phyloP scores from a whole-genome alignment of 30 jellyfish, hydroid and myxozoan genomes.

The Rhopilema esculentum region DNA sequence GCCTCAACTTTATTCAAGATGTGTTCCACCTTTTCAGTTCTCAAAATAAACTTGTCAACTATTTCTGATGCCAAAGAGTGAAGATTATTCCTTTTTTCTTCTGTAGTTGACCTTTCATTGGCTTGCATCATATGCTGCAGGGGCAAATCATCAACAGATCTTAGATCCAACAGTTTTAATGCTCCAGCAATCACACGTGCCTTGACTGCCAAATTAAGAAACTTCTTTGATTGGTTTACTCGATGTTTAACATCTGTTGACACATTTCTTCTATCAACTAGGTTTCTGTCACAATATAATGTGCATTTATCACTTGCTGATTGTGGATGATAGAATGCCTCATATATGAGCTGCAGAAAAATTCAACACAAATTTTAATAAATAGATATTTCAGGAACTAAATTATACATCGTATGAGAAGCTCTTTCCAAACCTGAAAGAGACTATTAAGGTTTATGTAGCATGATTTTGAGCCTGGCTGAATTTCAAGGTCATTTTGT shows the following conservation, averaged over 20 bases:
- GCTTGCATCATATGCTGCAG: neutral
- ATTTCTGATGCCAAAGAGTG: constrained; percentile 23
- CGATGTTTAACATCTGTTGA: constrained; percentile 28
- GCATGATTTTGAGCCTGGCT: neutral
- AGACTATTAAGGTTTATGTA: neutral
- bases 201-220: constrained; percentile 4
- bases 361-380: neutral
- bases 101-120: neutral
- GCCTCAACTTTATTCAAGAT: constrained; percentile 20
- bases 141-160: constrained; percentile 23
- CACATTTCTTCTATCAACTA: constrained; percentile 29
- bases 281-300: constrained; percentile 17
- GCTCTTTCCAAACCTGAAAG: neutral
- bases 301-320: constrained; percentile 34
- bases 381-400: neutral
- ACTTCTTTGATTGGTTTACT: constrained; percentile 18
- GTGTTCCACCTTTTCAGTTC: constrained; percentile 20
- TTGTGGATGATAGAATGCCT: constrained; percentile 18
- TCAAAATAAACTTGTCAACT: constrained; percentile 16
- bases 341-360: constrained; percentile 22
- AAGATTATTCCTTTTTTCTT: constrained; percentile 1
- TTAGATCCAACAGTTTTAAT: constrained; percentile 8
- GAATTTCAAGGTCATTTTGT: neutral
- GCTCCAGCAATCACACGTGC: constrained; percentile 47
- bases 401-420: neutral